These are phyloP conservation scores for Polypterus senegalus DNA, from an alignment of 2,113 vertebrate genomes.

Conservation along the genomic window DNA sequence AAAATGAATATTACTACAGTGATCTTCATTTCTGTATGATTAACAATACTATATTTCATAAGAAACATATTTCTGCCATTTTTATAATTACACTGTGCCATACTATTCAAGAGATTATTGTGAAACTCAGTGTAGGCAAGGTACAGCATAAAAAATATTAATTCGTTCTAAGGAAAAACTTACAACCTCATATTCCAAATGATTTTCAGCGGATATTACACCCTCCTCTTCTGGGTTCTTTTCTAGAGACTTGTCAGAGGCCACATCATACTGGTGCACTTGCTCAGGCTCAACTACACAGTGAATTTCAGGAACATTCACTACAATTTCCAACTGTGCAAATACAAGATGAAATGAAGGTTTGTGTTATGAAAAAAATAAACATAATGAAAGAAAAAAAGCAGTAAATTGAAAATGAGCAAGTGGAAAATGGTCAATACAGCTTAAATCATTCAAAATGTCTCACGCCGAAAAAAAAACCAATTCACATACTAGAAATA, in stretches of 20 bases:
- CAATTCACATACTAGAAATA: no score
- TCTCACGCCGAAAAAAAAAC: no score
- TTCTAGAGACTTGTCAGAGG: constrained; percentile 24
- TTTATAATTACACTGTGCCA: no score
- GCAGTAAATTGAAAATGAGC: constrained; percentile 1
- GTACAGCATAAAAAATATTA: no score
- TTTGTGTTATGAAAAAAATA: constrained; percentile 26
- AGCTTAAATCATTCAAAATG: no score
- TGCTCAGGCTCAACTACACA: constrained; percentile 41
- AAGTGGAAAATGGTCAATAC: no score
- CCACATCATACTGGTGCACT: constrained; percentile 29
- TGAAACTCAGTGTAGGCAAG: no score
- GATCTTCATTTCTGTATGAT: no score
- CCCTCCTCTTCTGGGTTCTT: constrained; percentile 23
- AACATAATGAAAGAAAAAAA: constrained; percentile 15
- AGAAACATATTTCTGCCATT: no score
- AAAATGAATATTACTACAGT: no score
- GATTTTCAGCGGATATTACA: constrained; percentile 39
- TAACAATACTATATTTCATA: no score
- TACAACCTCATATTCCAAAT: constrained; percentile 49
- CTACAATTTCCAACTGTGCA: constrained; percentile 73
- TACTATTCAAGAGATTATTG: no score
- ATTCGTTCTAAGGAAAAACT: constrained; percentile 29
- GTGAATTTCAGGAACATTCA: constrained; percentile 53
- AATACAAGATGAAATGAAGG: constrained; percentile 15